Evolutionary conservation across 2,113 vertebrate species (phyloP), one percentile per base, ranked within the genome.

Genomic region (Sturnus vulgaris): DNA sequence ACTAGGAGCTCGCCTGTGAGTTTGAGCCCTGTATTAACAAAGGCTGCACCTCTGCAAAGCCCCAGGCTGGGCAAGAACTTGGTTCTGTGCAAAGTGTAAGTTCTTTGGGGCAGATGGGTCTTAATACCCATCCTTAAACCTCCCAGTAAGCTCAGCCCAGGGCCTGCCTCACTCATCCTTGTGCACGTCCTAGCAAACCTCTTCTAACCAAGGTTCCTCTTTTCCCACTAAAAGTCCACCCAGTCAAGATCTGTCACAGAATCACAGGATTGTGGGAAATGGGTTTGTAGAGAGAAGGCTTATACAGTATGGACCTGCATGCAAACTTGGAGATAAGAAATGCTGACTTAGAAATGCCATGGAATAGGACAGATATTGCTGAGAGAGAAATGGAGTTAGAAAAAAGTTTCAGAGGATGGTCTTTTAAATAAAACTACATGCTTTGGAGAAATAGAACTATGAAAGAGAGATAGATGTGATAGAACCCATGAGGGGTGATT

Each of bases 1-100:
- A 96, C 93, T 96, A 15, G 2, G 90, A 79, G 78, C 61, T 95
- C 10, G 2, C 87, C 92, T 93, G 57, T 87, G 95, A 85, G 96
- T 82, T 92, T 95, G 91, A 93, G 78, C 92, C 18, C 0, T 60
- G 50, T 49, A 28, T 91, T 91, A 92, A 91, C 90, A 84, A 84
- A 91, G 71, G 78, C 59, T 59, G 66, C 63, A 91, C 24, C 79
- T 83, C 93, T 95, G 90, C 77, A 60, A 81, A 87, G 49, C 60
- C 64, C 52, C 56, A 93, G 70, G 27, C 64, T 90, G 53, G 66
- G 66, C 49, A 86, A 75, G 73, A 60, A 47, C 22, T 85, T 91
- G 3, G 2, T 42, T 42, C 55, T 80, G 31, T 64, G 63, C 47
- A 89, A 93, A 68, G 19, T 60, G 6, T 60, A 42, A 88, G 47